phyloP scores from a whole-genome alignment of 2,113 vertebrate genomes.

The Trogon surrucura region DNA sequence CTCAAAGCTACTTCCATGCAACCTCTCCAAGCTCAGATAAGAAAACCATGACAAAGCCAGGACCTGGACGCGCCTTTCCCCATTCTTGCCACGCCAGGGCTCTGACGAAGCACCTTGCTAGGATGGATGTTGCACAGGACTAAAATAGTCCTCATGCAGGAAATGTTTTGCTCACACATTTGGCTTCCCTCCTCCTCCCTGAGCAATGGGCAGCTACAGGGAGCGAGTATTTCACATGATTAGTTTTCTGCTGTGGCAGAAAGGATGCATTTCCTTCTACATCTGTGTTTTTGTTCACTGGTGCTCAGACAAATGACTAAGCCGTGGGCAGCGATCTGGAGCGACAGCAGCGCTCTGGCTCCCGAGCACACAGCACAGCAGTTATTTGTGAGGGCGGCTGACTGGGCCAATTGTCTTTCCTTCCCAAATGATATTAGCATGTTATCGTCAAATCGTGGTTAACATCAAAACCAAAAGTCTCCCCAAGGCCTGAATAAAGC shows the following conservation, averaged over 20 bases:
- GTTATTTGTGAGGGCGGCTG: neutral
- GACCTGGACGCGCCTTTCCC: neutral
- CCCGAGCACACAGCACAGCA: neutral
- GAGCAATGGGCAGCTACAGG: neutral
- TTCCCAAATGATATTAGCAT: neutral
- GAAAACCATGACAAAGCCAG: neutral
- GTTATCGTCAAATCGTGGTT: neutral
- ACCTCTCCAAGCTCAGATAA: neutral
- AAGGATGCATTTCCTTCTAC: neutral
- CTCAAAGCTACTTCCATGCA: neutral
- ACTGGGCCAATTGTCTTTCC: neutral
- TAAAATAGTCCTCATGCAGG: neutral
- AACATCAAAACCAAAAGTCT: neutral
- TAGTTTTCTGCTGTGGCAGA: neutral
- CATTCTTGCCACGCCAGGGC: neutral
- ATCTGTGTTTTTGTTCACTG: slow-evolving; percentile 2
- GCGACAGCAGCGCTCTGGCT: neutral
- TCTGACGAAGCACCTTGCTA: neutral
- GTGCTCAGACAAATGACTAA: slow-evolving; percentile 15
- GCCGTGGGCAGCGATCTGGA: neutral
- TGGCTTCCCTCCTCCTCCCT: neutral
- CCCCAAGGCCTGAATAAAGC: neutral
- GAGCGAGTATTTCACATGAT: neutral
- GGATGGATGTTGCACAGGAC: neutral
- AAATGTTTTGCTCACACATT: neutral